Evolutionary conservation across 2,113 vertebrate genomes (phyloP).

Genomic region (Siphamia tubifer): DNA sequence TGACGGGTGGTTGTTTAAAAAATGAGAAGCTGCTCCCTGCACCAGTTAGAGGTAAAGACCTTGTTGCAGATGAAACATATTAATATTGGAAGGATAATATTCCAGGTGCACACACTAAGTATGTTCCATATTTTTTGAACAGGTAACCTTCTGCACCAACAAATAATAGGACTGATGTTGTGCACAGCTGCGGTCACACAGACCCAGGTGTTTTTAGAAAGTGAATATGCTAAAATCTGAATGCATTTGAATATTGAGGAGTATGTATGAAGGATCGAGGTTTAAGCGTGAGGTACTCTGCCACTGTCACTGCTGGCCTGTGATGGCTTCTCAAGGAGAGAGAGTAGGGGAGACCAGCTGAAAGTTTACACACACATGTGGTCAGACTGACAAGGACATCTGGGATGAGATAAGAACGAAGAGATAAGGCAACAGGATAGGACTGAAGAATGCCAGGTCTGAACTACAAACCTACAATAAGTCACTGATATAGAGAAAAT

Average conservation of each 20-base stretch:
- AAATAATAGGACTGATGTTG: background rate
- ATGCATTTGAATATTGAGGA: background rate
- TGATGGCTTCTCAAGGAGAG: background rate
- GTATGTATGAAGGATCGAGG: background rate
- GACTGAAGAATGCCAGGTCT: background rate
- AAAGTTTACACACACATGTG: background rate
- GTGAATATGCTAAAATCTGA: too few relatives aligned
- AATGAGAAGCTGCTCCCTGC: too few relatives aligned
- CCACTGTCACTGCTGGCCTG: constrained; percentile 11
- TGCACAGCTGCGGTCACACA: background rate
- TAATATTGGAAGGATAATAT: too few relatives aligned
- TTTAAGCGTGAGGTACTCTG: background rate
- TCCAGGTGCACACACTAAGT: too few relatives aligned
- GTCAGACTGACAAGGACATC: background rate
- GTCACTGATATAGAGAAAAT: background rate
- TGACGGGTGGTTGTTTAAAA: too few relatives aligned
- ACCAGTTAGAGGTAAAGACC: too few relatives aligned
- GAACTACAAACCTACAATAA: background rate
- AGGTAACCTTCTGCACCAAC: background rate
- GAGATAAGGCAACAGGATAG: background rate
- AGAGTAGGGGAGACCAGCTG: background rate
- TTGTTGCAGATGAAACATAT: too few relatives aligned
- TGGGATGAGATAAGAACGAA: constrained; percentile 20
- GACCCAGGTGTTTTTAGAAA: too few relatives aligned
- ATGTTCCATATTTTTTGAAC: too few relatives aligned